A percentile compares a stretch with the other conserved stretches of the same genome.
Evolutionary conservation across 1,140 invertebrate species (phyloP).

Genomic region (Habropoda laboriosa): DNA sequence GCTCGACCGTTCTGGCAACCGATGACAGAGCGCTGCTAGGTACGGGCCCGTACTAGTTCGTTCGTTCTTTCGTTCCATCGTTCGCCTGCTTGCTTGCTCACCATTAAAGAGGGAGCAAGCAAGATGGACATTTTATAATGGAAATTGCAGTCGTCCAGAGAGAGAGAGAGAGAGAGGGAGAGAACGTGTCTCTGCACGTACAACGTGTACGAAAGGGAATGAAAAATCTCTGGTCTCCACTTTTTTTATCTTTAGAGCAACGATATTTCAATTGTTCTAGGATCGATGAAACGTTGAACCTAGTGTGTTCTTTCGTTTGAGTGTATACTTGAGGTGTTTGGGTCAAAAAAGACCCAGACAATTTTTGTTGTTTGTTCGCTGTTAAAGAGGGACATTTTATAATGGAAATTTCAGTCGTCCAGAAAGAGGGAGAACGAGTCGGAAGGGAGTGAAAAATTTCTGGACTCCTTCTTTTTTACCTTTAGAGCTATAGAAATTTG

Average conservation of each 20-base stretch:
- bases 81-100: slow-evolving; percentile 16
- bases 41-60: slow-evolving; percentile 40
- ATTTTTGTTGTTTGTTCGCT: background rate
- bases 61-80: no score
- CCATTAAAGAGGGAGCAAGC: slow-evolving; percentile 14
- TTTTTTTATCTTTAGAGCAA: no score
- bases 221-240: no score
- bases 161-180: no score
- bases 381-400: slow-evolving; percentile 8
- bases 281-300: no score
- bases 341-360: no score
- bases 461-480: no score
- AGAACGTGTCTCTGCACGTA: no score
- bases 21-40: slow-evolving; percentile 58
- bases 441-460: slow-evolving; percentile 11
- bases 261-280: no score
- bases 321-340: no score
- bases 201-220: no score
- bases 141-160: slow-evolving; percentile 51
- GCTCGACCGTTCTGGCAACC: slow-evolving; percentile 63
- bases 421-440: slow-evolving; percentile 9
- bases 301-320: no score
- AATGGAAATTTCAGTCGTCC: slow-evolving; percentile 56
- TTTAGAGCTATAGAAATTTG: background rate
- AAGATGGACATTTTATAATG: slow-evolving; percentile 33